These are phyloP conservation scores for Diarsia mendica DNA, from an alignment of 2,888 invertebrate species.

Conservation along the genomic window DNA sequence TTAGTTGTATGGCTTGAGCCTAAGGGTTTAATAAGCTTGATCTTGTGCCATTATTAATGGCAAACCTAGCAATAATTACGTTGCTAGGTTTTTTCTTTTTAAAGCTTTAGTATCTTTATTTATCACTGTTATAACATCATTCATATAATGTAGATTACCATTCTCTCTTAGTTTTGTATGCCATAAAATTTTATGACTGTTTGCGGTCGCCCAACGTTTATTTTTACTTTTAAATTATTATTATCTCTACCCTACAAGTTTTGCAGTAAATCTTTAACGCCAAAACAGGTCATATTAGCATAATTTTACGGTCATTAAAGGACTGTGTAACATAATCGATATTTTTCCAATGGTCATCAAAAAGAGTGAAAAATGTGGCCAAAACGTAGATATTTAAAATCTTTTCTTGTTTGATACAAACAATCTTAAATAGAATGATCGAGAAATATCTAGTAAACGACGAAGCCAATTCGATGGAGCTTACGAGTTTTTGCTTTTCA, in stretches of 20 bases:
- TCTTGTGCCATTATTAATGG: background rate
- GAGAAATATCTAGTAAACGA: background rate
- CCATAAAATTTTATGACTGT: background rate
- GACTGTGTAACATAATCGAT: background rate
- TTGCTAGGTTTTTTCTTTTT: background rate
- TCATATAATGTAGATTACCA: background rate
- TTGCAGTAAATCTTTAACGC: background rate
- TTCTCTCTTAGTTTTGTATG: background rate
- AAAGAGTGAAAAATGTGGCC: background rate
- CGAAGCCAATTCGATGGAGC: background rate
- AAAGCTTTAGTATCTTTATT: background rate
- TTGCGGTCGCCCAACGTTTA: background rate
- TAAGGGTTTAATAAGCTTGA: background rate
- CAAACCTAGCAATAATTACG: background rate
- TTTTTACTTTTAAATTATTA: conserved; percentile 2
- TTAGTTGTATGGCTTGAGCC: background rate
- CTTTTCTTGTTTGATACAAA: background rate
- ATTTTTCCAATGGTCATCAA: too few species aligned
- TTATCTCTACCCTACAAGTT: background rate
- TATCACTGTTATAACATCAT: background rate
- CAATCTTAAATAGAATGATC: background rate
- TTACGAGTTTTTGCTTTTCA: background rate
- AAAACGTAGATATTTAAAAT: background rate
- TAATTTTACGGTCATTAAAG: background rate
- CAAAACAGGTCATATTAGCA: background rate